Base-by-base conservation (phyloP, 1,140 invertebrate genomes). In the Zaprionus nigranus region DNA sequence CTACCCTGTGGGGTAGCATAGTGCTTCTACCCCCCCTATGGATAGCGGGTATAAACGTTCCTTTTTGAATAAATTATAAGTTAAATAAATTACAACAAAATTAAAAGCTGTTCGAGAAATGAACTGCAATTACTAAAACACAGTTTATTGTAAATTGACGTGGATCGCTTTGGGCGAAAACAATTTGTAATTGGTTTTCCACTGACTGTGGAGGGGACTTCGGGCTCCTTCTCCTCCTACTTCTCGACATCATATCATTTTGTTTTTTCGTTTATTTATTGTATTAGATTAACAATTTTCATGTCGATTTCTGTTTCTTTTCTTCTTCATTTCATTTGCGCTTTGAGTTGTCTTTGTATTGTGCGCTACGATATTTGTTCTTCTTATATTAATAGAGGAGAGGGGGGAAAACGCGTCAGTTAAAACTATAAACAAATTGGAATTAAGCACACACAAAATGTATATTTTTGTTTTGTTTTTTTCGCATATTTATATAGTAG, bases 381-480 rank as follows among this genome's bases (percentile, higher is more conserved):
- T 46, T 46, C 46, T 46, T 46, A 46, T 46, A 46, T 46, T 9
- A 46, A 46, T n/a, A 46, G 38, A 40, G 40, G 64, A 79, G 46
- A 51, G 43, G 60, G 38, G 28, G 28, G 63, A 64, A 54, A 43
- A 40, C 30, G 75, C 78, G 30, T 75, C 76, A 22, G 65, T 79
- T 65, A 82, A 81, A 79, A 75, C 73, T 73, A 81, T 84, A 80
- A 84, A 81, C 69, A 78, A 84, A 85, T 84, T 84, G 82, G 82
- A 84, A 84, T 85, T 77, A 72, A 79, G 82, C 82, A 69, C 83
- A 84, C 73, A 81, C 73, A 83, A 78, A 38, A 20, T 70, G n/a
- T 36, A 70, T 69, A 83, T 65, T 87, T 34, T 11, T 34, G 7
- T 34, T 34, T 34, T 30, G 28, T 30, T 34, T 34, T 30, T 34